phyloP scores from a whole-genome alignment of 2,797 vertebrate genomes.

The Moxostoma hubbsi region DNA sequence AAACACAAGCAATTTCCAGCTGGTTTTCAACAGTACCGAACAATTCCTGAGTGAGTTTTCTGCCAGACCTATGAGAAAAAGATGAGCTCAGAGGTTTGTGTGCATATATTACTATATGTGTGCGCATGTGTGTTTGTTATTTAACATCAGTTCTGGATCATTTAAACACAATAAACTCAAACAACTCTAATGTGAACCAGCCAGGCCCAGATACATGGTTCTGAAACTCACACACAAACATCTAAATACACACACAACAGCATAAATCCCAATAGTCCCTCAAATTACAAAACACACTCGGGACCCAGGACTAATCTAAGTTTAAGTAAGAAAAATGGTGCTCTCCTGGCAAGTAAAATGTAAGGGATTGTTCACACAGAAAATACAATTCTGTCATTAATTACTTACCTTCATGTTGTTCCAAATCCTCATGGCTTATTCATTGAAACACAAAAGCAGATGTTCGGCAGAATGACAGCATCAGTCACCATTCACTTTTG shows the following conservation, averaged over 20 bases:
- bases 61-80: background rate
- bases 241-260: background rate
- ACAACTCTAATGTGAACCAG: conserved; percentile 37
- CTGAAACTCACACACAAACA: conserved; percentile 12
- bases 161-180: conserved; percentile 37
- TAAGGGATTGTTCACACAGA: too few species aligned
- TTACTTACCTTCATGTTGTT: too few species aligned
- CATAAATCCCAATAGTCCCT: conserved; percentile 7
- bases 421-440: too few species aligned
- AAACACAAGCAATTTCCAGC: background rate
- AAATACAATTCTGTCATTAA: too few species aligned
- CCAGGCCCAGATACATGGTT: background rate
- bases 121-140: conserved; percentile 6
- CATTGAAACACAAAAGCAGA: too few species aligned
- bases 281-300: conserved; percentile 18
- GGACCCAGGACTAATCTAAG: background rate
- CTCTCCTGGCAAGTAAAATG: too few species aligned
- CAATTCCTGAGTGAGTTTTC: background rate
- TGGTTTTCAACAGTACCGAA: conserved; percentile 9
- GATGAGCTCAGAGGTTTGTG: conserved; percentile 32
- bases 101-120: background rate
- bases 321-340: background rate
- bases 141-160: conserved; percentile 40
- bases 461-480: too few species aligned
- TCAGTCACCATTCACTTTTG: too few species aligned